Evolutionary conservation across 2,797 vertebrate genomes (phyloP), one percentile per base, ranked within the genome.

Genomic region (Oryzias dopingdopingensis): DNA sequence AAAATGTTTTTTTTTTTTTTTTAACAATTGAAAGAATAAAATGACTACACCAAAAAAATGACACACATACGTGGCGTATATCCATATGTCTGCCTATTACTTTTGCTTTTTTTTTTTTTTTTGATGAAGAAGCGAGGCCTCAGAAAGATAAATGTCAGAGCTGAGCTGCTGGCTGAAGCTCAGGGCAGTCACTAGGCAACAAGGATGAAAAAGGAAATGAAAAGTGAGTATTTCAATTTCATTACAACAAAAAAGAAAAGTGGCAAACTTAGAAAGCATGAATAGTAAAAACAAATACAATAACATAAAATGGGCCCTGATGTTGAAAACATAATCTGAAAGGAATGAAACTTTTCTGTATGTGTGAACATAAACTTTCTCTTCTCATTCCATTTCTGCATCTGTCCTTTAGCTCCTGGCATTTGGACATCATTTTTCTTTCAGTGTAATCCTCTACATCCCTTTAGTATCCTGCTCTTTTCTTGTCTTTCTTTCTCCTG

Each of bases 151-250:
- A 20, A 48, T 59, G 57, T 61, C 69, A 70, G 52, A 73, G 67
- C 66, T 74, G 65, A 68, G 58, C 49, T 61, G 55, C 18, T 62
- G 67, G 68, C 63, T 47, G 63, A 58, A 45, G 56, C 52, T 52
- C 52, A 67, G 46, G 44, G 53, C 52, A 32, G 81, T 83, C 58
- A 79, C 77, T 62, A 73, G 68, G 80, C 75, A 81, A 79, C 73
- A 67, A 29, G 69, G 45, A 65, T 41, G 57, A 72, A 63, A 13
- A 41, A 52, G 46, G 32, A 74, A 73, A 67, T 64, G 56, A 37
- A 65, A 65, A 56, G n/a, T 40, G 42, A 57, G 44, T 44, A 56
- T 59, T 77, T 74, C 2, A 59, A 47, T 52, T 52, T 54, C 26
- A 44, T 49, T 47, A 49, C 24, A 42, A 8, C 42, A 52, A 4